Conservation (phyloP, 2,888 invertebrate genomes). For the Hemistola chrysoprasaria region DNA sequence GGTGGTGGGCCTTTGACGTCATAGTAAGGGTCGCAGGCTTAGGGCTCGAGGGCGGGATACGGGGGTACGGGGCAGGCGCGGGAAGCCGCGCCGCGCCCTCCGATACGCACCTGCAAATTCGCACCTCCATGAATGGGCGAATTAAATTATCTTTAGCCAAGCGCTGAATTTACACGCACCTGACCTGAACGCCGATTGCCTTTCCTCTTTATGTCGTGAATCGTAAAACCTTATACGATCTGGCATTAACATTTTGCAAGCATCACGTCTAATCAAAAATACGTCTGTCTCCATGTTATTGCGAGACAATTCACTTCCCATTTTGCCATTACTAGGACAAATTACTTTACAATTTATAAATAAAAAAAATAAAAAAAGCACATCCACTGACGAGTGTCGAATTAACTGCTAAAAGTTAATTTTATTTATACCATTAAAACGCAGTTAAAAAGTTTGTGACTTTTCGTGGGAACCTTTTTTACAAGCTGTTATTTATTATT, state of each 20-base stretch:
- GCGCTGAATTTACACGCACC: constrained; percentile 57
- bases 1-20: constrained; percentile 76
- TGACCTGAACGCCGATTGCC: constrained; percentile 52
- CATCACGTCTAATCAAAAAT: constrained; percentile 8
- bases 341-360: no score
- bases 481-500: no score
- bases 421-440: no score
- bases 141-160: constrained; percentile 68
- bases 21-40: constrained; percentile 50
- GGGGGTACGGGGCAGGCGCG: constrained; percentile 34
- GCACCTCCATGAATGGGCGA: constrained; percentile 78
- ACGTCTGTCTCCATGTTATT: constrained; percentile 4
- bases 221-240: constrained; percentile 24
- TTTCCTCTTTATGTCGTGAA: constrained; percentile 36
- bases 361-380: no score
- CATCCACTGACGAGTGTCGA: no score
- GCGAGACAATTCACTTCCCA: constrained; percentile 1
- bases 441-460: no score
- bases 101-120: constrained; percentile 78
- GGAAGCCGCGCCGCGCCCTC: constrained; percentile 56
- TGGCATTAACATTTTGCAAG: constrained; percentile 19
- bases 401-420: no score
- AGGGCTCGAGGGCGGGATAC: constrained; percentile 35
- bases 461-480: no score
- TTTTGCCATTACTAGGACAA: no score